These are phyloP conservation scores for Threskiornis aethiopicus DNA, from an alignment of 2,797 vertebrate species.

Conservation along the genomic window DNA sequence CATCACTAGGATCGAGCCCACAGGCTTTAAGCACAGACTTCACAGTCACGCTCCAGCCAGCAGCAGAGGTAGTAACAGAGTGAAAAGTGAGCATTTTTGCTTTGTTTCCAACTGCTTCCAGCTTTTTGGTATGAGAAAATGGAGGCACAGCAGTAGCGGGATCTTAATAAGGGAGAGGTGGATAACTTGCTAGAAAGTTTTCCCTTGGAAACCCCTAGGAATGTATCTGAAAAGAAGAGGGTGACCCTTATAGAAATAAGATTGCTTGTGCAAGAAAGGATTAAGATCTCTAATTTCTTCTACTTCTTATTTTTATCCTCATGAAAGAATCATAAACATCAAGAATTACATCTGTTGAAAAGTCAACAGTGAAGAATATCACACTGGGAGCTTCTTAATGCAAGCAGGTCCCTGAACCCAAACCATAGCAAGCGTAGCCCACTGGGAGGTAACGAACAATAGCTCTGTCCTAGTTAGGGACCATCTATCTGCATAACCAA, in stretches of 20 bases:
- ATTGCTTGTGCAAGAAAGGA: not conserved
- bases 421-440: not conserved
- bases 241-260: not conserved
- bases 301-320: not conserved
- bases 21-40: not conserved
- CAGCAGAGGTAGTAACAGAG: not conserved
- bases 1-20: not conserved
- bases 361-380: not conserved
- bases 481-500: not conserved
- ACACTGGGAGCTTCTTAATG: not conserved
- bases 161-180: not conserved
- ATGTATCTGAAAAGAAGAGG: not conserved
- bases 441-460: not conserved
- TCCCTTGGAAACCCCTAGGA: not conserved
- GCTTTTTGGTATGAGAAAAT: not conserved
- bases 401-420: not conserved
- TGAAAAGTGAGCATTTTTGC: not conserved
- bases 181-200: not conserved
- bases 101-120: not conserved
- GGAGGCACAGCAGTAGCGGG: not conserved
- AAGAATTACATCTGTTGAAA: not conserved
- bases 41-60: not conserved
- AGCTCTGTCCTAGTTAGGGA: not conserved
- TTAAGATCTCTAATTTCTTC: not conserved
- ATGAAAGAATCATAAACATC: not conserved